These are phyloP conservation scores for Andrena dorsata DNA, from an alignment of 2,888 invertebrate genomes.

Conservation along the genomic window DNA sequence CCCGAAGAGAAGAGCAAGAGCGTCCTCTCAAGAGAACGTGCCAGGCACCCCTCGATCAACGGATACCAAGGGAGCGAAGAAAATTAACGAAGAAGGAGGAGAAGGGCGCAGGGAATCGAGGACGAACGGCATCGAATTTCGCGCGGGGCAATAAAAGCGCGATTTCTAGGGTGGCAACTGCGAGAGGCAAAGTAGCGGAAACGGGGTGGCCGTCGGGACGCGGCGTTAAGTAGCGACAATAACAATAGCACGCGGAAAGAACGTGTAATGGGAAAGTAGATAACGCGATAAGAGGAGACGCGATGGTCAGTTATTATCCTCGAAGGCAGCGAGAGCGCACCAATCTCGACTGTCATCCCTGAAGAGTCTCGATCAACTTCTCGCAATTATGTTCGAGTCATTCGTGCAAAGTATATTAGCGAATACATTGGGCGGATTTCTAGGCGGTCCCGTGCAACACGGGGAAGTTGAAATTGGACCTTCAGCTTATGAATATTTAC, in stretches of 20 bases:
- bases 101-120: slow-evolving; percentile 29
- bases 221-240: slow-evolving; percentile 61
- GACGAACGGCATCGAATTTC: slow-evolving; percentile 46
- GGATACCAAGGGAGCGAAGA: background rate
- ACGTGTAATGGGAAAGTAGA: slow-evolving; percentile 62
- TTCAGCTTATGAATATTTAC: slow-evolving; percentile 51
- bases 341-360: background rate
- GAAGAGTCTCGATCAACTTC: no score
- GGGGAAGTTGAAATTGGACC: background rate
- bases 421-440: background rate
- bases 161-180: slow-evolving; percentile 38
- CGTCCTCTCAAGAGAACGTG: background rate
- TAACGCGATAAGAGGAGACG: slow-evolving; percentile 65
- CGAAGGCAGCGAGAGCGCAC: slow-evolving; percentile 17
- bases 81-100: slow-evolving; percentile 35
- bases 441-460: background rate
- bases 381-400: slow-evolving; percentile 13
- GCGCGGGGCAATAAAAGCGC: slow-evolving; percentile 46
- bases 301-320: slow-evolving; percentile 61
- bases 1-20: background rate
- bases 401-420: no score
- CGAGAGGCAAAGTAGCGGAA: slow-evolving; percentile 55
- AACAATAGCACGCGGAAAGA: slow-evolving; percentile 64
- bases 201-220: slow-evolving; percentile 38
- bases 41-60: slow-evolving; percentile 21